Base-by-base conservation (phyloP, 2,888 invertebrate species). In the Nemotelus pantherinus region DNA sequence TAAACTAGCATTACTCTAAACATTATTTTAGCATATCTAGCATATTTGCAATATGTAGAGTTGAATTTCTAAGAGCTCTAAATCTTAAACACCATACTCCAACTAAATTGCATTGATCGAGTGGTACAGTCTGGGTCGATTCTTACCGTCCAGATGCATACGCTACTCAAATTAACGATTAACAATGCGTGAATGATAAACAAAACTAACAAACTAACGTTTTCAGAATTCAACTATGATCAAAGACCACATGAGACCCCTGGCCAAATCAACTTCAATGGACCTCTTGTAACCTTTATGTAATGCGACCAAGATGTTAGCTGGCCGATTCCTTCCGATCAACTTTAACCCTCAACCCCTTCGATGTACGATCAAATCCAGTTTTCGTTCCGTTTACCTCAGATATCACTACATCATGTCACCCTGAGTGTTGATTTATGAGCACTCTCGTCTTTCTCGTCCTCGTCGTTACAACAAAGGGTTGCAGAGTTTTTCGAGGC, bases 381-480 rank as follows among this genome's bases (percentile, higher is more conserved):
- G 63, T 63, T 63, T 63, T 63, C 63, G 63, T 9, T 63, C 63
- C 43, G 45, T 67, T 67, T 47, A 45, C 10, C 47, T 10, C 47
- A n/a, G 67, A 39, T 45, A 25, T 67, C n/a, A 45, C 48, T 10
- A 55, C 57, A 43, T n/a, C 41, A n/a, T 71, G 70, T 71, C 55
- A 57, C 41, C 41, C 53, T 44, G 43, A 44, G 55, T 55, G 70
- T n/a, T 71, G 70, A 71, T 71, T 71, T 71, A 71, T 71, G 57
- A 57, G 70, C 9, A 10, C 70, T 71, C 45, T 65, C 44, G 7
- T 55, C 44, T n/a, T 65, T 58, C 25, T 25, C n/a, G 25, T 25
- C 58, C 25, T 25, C 47, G 47, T 65, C 44, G 45, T 65, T 65
- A 65, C 43, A n/a, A 41, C 10, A 39, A 53, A 39, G 70, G 55